Percentiles rank a stretch among this genome's conserved stretches.
These are phyloP conservation scores for Altica lythri DNA, from an alignment of 2,888 invertebrate species.

Conservation along the genomic window DNA sequence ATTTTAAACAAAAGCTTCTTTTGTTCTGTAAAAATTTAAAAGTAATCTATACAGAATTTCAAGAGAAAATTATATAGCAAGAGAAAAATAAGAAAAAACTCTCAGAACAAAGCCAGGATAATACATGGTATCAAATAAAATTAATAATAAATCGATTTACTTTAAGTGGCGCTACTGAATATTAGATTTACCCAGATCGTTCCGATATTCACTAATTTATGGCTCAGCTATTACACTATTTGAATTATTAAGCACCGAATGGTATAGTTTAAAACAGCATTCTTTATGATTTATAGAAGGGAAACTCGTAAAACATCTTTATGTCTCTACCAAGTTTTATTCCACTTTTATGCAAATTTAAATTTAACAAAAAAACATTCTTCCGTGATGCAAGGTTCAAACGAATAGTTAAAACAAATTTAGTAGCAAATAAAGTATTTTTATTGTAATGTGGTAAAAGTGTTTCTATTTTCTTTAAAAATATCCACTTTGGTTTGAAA, in stretches of 20 bases:
- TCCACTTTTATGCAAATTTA: slow-evolving; percentile 25
- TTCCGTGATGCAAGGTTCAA: background rate
- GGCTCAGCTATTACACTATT: slow-evolving; percentile 22
- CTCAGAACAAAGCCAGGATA: too few relatives aligned
- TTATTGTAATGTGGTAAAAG: background rate
- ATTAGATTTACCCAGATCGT: slow-evolving; percentile 27
- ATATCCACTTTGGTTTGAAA: too few relatives aligned
- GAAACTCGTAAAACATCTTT: slow-evolving; percentile 26
- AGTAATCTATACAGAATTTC: too few relatives aligned
- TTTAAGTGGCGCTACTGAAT: too few relatives aligned
- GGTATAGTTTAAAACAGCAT: slow-evolving; percentile 28
- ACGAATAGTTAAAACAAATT: background rate
- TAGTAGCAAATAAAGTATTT: background rate
- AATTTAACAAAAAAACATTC: slow-evolving; percentile 2
- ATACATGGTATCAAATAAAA: too few relatives aligned
- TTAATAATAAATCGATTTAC: too few relatives aligned
- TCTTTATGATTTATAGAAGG: slow-evolving; percentile 25
- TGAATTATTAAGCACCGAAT: slow-evolving; percentile 27
- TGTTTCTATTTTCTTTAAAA: background rate
- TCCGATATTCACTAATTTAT: slow-evolving; percentile 24
- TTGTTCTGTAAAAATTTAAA: too few relatives aligned
- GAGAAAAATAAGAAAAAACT: too few relatives aligned
- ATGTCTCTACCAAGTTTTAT: slow-evolving; percentile 20
- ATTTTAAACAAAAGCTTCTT: too few relatives aligned
- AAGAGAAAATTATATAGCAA: too few relatives aligned